Evolutionary conservation across 2,797 vertebrate species (phyloP), one percentile per base, ranked within the genome.

Genomic region (Spinibarbus caldwelli): DNA sequence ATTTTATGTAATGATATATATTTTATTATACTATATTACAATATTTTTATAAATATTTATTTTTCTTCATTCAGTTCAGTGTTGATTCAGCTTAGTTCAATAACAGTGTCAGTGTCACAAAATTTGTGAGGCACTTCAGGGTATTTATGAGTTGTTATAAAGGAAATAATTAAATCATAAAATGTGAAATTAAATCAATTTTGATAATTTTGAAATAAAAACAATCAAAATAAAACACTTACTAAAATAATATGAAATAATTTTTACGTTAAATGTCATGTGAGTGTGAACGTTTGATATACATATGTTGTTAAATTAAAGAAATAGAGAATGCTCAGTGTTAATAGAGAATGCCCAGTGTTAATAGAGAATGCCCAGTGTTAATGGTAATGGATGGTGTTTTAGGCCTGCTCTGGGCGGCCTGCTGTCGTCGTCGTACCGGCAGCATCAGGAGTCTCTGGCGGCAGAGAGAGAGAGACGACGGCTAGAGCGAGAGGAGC

Each of bases 361-460:
- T 31, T 31, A 31, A 31, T 31, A 31, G 31, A 31, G 1, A 34
- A 34, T 34, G 31, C 31, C 14, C 45, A 6, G 64, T 67, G 45
- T 15, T 47, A 15, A 47, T 14, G 4, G 19, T 57, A 7, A 4
- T 29, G 26, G 12, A 1, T 64, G 45, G 26, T 67, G 73, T 57
- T 38, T 38, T 67, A 78, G 31, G 21, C 75, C 78, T 47, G 47
- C 71, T 67, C 90, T 95, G 84, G 96, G 96, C 86, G 96, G 97
- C 86, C 97, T 99, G 14, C 93, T 99, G 79, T 97, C 97, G 1
- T 98, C 97, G 43, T 98, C 97, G 0, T 98, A 97, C 90, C 93
- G 97, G 41, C 98, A 99, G 90, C 98, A 99, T 90, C 97, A 98
- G 90, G 98, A 99, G 88, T 98, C 97, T 2, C 90, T 99, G 94